These are phyloP conservation scores for Chaenogobius annularis DNA, from an alignment of 2,113 vertebrate species.

Conservation along the genomic window DNA sequence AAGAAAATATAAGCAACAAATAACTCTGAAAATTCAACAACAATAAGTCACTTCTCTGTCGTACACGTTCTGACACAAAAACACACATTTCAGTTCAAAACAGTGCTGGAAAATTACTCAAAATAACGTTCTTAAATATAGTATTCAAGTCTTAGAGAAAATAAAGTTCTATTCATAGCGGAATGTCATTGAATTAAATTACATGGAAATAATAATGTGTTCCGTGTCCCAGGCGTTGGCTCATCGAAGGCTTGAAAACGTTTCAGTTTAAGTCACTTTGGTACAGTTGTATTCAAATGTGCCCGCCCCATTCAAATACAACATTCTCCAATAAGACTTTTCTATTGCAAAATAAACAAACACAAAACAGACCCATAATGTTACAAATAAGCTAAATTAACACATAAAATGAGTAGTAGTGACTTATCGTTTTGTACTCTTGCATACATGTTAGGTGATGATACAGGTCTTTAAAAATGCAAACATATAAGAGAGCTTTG, in stretches of 20 bases:
- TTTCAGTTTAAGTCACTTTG: slow-evolving; percentile 18
- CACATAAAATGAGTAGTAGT: not conserved
- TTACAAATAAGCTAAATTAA: not conserved
- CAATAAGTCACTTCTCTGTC: not conserved
- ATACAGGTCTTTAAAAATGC: not conserved
- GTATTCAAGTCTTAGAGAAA: slow-evolving; percentile 28
- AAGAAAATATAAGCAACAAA: slow-evolving; percentile 1
- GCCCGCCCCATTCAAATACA: not conserved
- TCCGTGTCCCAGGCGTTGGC: not conserved
- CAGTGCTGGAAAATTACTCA: slow-evolving; percentile 10
- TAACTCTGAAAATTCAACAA: slow-evolving; percentile 1
- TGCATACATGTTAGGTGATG: not conserved
- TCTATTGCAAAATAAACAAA: not conserved
- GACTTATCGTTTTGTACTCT: not conserved
- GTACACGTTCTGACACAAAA: not conserved
- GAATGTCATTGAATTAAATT: slow-evolving; percentile 40
- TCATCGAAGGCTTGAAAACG: not conserved
- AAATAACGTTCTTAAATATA: not conserved
- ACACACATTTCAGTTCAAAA: not conserved
- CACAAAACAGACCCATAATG: not conserved
- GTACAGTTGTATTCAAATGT: not conserved
- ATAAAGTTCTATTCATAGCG: slow-evolving; percentile 21
- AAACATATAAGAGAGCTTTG: not conserved
- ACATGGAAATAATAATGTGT: slow-evolving; percentile 6
- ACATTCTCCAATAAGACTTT: not conserved